A percentile compares a stretch with the other conserved stretches of the same genome.
phyloP scores from a whole-genome alignment of 2,113 vertebrate species.

The Xiphophorus couchianus region DNA sequence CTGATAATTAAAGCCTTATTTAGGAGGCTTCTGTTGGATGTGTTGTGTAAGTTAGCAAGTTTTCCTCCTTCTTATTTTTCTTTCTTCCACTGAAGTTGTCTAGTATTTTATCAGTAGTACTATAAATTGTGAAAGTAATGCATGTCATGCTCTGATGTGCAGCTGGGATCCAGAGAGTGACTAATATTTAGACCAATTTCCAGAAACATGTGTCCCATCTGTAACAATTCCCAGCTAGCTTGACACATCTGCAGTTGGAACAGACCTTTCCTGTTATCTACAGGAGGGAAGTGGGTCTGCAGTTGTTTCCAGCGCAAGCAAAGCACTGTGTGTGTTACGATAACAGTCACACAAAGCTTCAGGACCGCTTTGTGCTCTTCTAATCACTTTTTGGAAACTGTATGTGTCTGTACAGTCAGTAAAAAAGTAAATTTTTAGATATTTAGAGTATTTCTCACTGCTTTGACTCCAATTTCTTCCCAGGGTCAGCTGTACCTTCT shows the following conservation, averaged over 20 bases:
- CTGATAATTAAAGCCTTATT: too few relatives aligned
- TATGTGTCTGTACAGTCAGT: neutral
- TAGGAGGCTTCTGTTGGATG: too few relatives aligned
- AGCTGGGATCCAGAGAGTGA: neutral
- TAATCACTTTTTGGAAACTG: neutral
- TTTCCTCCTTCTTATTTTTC: neutral
- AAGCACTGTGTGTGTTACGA: slow-evolving; percentile 21
- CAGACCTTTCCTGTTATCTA: slow-evolving; percentile 72
- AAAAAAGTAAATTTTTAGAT: neutral
- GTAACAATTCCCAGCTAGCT: slow-evolving; percentile 12
- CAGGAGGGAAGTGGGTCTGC: slow-evolving; percentile 49
- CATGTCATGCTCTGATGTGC: neutral
- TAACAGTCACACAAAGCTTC: slow-evolving; percentile 23
- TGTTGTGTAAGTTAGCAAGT: too few relatives aligned
- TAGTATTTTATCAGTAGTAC: neutral
- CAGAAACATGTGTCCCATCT: neutral
- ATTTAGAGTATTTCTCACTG: slow-evolving; percentile 12
- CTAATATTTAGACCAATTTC: neutral
- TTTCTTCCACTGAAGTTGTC: neutral
- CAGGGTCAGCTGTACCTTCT: slow-evolving; percentile 96
- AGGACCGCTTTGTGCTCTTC: neutral
- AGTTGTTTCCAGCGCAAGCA: slow-evolving; percentile 50
- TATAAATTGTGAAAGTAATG: neutral
- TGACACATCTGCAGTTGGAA: slow-evolving; percentile 18
- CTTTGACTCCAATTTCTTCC: slow-evolving; percentile 29